Conservation (phyloP, 2,888 invertebrate species). For the Nemapogon koenigi region DNA sequence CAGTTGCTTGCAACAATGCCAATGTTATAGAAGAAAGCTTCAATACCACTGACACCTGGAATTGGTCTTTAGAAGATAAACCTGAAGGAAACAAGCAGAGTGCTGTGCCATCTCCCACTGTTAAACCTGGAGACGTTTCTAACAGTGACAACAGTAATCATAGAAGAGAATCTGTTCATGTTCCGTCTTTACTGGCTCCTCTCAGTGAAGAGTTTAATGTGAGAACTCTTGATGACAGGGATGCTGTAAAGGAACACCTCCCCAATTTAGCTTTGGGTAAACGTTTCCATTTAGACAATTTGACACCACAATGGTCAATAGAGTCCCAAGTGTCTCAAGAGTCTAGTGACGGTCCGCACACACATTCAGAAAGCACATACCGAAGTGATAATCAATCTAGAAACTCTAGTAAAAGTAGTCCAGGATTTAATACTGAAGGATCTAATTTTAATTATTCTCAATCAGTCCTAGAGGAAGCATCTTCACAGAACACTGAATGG, state of each 20-base stretch:
- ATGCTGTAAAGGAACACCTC: slow-evolving; percentile 41
- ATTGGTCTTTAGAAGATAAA: slow-evolving; percentile 65
- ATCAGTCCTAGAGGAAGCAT: slow-evolving; percentile 30
- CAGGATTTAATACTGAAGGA: slow-evolving; percentile 43
- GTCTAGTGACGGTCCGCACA: slow-evolving; percentile 67
- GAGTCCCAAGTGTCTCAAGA: slow-evolving; percentile 72
- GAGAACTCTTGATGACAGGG: slow-evolving; percentile 41
- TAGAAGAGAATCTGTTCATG: slow-evolving; percentile 21
- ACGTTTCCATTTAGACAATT: slow-evolving; percentile 43
- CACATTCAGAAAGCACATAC: slow-evolving; percentile 67
- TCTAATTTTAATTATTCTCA: slow-evolving; percentile 47
- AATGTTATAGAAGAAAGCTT: slow-evolving; percentile 67
- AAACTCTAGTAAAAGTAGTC: slow-evolving; percentile 54
- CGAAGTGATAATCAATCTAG: slow-evolving; percentile 65
- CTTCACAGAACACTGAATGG: slow-evolving; percentile 35
- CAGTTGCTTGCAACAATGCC: slow-evolving; percentile 37
- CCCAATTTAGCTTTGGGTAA: slow-evolving; percentile 52
- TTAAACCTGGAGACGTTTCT: slow-evolving; percentile 21
- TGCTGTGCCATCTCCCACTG: slow-evolving; percentile 18
- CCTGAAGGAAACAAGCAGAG: slow-evolving; percentile 28
- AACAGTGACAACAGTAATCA: slow-evolving; percentile 19
- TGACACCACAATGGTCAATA: slow-evolving; percentile 70
- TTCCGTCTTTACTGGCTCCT: slow-evolving; percentile 15
- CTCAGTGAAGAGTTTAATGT: slow-evolving; percentile 28
- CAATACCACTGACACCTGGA: slow-evolving; percentile 64